Evolutionary conservation across 2,797 vertebrate species (phyloP).

Genomic region (Vireo griseus): DNA sequence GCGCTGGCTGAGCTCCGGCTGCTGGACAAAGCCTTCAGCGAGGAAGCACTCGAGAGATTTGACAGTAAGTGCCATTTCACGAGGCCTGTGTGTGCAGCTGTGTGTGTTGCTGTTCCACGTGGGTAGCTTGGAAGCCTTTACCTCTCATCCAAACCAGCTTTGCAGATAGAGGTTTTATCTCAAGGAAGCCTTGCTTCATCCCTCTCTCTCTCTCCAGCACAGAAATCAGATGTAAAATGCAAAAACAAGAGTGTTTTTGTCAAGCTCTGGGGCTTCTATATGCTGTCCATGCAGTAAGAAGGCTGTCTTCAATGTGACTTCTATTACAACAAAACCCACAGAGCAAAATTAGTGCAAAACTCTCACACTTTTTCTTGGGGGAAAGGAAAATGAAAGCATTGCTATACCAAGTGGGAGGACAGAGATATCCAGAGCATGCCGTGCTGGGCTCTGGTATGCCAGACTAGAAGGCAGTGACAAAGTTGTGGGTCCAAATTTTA

Average conservation of each 20-base stretch:
- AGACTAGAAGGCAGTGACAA: not conserved
- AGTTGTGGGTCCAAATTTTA: not conserved
- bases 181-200: not conserved
- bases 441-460: not conserved
- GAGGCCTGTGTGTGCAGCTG: fast-evolving
- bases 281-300: not conserved
- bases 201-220: not conserved
- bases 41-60: slow-evolving; percentile 59
- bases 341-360: not conserved
- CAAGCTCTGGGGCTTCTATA: not conserved
- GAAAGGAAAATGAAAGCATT: not conserved
- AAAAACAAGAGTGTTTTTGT: not conserved
- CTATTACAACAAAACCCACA: not conserved
- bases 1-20: slow-evolving; percentile 80
- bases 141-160: not conserved
- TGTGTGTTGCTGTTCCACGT: not conserved
- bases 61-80: slow-evolving; percentile 56
- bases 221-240: not conserved
- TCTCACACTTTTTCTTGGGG: not conserved
- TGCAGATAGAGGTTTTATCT: not conserved
- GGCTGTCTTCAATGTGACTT: not conserved
- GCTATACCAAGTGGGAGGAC: fast-evolving
- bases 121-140: not conserved
- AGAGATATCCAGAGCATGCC: not conserved
- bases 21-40: slow-evolving; percentile 80